Percentiles rank a stretch among this genome's conserved stretches.
phyloP scores from a whole-genome alignment of 2,888 invertebrate species.

The Ceratothoa steindachneri region DNA sequence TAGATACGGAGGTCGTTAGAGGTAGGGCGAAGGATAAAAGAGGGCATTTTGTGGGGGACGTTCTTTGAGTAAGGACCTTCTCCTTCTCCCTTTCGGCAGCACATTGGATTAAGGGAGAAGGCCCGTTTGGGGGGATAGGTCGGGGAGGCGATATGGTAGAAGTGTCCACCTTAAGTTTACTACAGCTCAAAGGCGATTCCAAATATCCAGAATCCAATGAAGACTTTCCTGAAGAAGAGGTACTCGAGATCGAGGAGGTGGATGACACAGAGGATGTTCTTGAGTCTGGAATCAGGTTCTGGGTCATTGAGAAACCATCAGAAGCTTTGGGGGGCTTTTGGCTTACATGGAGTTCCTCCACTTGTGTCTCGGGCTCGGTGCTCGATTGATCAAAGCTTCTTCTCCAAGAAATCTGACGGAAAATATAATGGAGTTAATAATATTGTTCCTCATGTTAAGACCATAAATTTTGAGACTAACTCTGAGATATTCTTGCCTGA shows the following conservation, averaged over 20 bases:
- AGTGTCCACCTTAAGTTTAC: not conserved
- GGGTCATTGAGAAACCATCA: not conserved
- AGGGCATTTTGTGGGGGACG: not conserved
- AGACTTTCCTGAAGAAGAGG: not conserved
- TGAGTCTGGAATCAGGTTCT: not conserved
- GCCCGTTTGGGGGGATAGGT: not conserved
- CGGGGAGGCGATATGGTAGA: not conserved
- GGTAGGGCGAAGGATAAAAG: not conserved
- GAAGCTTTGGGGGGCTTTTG: not conserved
- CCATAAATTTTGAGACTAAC: too few species aligned
- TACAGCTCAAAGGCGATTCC: not conserved
- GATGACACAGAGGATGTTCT: not conserved
- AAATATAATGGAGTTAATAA: too few species aligned
- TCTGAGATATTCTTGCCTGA: too few species aligned
- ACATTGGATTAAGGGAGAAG: not conserved
- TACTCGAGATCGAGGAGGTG: not conserved
- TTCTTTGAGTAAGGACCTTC: not conserved
- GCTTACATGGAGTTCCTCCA: not conserved
- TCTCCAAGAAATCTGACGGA: not conserved
- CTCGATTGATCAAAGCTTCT: not conserved
- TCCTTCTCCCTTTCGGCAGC: not conserved
- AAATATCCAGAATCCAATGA: not conserved
- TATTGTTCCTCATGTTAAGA: too few species aligned
- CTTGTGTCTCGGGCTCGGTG: not conserved
- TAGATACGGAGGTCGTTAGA: not conserved